Evolutionary conservation across 1,140 invertebrate species (phyloP).

Genomic region (Drosophila prosaltans): DNA sequence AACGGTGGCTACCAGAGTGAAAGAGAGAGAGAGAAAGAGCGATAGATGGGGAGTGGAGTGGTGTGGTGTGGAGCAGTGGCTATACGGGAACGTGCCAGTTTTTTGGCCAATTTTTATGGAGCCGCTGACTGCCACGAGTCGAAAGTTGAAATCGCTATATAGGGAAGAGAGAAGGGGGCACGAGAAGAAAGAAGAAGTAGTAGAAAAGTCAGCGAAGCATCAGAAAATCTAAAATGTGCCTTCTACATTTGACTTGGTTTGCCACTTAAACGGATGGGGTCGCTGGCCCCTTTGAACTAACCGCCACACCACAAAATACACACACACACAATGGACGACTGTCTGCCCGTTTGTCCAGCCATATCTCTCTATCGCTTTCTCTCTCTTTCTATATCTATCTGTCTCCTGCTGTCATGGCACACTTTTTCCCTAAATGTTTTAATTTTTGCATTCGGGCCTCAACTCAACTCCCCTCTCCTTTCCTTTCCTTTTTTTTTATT

Average conservation of each 20-base stretch:
- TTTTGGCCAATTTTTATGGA: constrained; percentile 52
- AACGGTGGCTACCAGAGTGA: neutral
- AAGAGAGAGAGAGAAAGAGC: constrained; percentile 13
- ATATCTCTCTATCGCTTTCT: neutral
- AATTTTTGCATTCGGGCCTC: constrained; percentile 48
- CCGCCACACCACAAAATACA: neutral
- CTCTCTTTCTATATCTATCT: constrained; percentile 5
- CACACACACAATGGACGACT: neutral
- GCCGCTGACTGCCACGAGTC: constrained; percentile 20
- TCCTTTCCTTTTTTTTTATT: no score
- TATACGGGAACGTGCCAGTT: constrained; percentile 53
- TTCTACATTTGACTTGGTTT: constrained; percentile 70
- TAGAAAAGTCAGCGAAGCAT: constrained; percentile 65
- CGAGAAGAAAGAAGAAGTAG: constrained; percentile 5
- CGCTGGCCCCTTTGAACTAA: constrained; percentile 17
- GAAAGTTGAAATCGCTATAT: constrained; percentile 12
- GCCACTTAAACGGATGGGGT: constrained; percentile 54
- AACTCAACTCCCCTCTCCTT: no score
- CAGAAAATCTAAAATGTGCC: constrained; percentile 57
- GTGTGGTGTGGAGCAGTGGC: neutral
- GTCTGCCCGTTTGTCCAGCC: neutral
- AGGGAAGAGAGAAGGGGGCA: neutral
- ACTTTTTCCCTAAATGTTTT: constrained; percentile 63
- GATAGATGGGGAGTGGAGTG: neutral
- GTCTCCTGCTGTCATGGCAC: constrained; percentile 56